Evolutionary conservation across 1,140 invertebrate species (phyloP), one percentile per base, ranked within the genome.

Genomic region (Orchesella cincta): DNA sequence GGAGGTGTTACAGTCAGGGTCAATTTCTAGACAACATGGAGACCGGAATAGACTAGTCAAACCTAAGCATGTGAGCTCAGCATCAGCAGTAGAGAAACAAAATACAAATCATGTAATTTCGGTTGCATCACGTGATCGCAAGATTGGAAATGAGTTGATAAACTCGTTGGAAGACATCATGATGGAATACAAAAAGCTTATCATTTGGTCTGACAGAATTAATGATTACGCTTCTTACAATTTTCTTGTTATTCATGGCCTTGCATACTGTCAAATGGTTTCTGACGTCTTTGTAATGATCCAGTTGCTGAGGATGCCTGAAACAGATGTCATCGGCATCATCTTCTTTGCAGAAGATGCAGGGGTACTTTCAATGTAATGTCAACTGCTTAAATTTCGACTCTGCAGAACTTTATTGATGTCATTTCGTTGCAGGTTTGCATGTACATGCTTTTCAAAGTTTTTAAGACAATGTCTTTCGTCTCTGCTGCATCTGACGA

Each of bases 381-480:
- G 39, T 18, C 12, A 71, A 57, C 54, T 57, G 23, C 54, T 14
- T 57, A 23, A 3, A 57, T 8, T 57, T 18, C 26, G 54, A 14
- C 18, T 26, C 54, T 57, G 54, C 8, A 16, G n/a, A 57, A 57
- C 54, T n/a, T 26, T 23, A n/a, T 57, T 57, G n/a, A n/a, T n/a
- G n/a, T 14, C 26, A 57, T 57, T n/a, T 26, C 26, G 54, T 57
- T 67, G 3, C 62, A 67, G 62, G 62, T 67, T 67, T 78, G 76
- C 29, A 78, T 78, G 76, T 78, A 74, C 57, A 78, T 78, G 76
- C 18, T 78, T 28, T 78, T 78, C 29, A 39, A 39, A 23, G 46
- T 39, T 18, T 78, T 78, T 26, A 78, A 78, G 70, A 74, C 76
- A 1, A 78, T 78, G 76, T 39, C 72, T 0, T 74, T 35, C 31